Conservation (phyloP, 2,113 vertebrate genomes). For the Mormyrus iriodes region DNA sequence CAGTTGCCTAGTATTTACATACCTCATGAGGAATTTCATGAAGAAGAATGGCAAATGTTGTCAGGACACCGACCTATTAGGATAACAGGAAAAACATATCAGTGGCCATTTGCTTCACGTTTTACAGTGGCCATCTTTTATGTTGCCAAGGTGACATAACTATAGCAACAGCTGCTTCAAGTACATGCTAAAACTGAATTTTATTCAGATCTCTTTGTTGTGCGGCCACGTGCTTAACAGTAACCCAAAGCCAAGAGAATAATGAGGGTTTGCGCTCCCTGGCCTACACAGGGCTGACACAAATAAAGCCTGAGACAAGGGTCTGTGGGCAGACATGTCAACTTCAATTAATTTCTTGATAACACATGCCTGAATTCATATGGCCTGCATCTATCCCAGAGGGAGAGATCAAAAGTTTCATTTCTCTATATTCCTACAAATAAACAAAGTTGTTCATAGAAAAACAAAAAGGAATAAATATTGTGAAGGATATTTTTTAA, state of each 20-base stretch:
- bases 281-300: background rate
- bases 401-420: background rate
- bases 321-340: background rate
- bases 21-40: constrained; percentile 99
- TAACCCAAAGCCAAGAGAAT: background rate
- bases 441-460: background rate
- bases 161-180: background rate
- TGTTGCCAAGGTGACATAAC: constrained; percentile 20
- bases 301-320: background rate
- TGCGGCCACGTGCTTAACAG: background rate
- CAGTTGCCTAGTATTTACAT: constrained; percentile 36
- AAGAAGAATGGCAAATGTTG: constrained; percentile 90
- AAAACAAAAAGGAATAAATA: background rate
- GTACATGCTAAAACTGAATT: background rate
- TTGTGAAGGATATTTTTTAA: background rate
- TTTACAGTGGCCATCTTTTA: background rate
- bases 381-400: background rate
- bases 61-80: constrained; percentile 84
- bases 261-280: background rate
- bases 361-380: background rate
- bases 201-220: background rate
- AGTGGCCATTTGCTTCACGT: background rate
- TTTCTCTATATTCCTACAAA: background rate
- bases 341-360: background rate
- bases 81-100: background rate